phyloP scores from a whole-genome alignment of 2,888 invertebrate species.

The Xestia sexstrigata region DNA sequence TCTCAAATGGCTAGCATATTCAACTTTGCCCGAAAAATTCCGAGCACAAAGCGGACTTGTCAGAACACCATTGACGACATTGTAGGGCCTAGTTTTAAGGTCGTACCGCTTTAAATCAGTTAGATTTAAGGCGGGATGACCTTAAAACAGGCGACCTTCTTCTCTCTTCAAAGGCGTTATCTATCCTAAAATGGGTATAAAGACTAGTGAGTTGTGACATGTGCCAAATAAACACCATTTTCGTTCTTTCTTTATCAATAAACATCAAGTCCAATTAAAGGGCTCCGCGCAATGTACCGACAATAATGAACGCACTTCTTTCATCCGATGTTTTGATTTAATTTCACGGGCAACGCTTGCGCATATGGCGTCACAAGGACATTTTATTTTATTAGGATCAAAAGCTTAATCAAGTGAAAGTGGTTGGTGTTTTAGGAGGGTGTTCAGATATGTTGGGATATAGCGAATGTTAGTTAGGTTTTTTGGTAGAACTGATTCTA shows the following conservation, averaged over 20 bases:
- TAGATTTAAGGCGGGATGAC: too few species aligned
- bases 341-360: constrained; percentile 63
- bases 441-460: constrained; percentile 36
- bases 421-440: constrained; percentile 50
- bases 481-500: neutral
- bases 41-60: too few species aligned
- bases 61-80: too few species aligned
- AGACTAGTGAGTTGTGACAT: neutral
- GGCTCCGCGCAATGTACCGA: constrained; percentile 57
- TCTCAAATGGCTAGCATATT: too few species aligned
- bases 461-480: neutral
- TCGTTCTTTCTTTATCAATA: neutral
- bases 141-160: too few species aligned
- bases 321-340: constrained; percentile 65
- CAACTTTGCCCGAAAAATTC: too few species aligned
- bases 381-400: constrained; percentile 64
- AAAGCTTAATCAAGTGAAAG: constrained; percentile 63
- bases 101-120: too few species aligned
- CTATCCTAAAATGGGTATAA: neutral
- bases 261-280: constrained; percentile 51
- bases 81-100: too few species aligned
- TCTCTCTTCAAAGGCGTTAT: too few species aligned
- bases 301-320: constrained; percentile 59
- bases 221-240: constrained; percentile 2
- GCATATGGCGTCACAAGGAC: constrained; percentile 64